Percentiles rank a stretch among this genome's conserved stretches.
phyloP scores from a whole-genome alignment of 2,113 vertebrate genomes.

The Cephalopterus ornatus region DNA sequence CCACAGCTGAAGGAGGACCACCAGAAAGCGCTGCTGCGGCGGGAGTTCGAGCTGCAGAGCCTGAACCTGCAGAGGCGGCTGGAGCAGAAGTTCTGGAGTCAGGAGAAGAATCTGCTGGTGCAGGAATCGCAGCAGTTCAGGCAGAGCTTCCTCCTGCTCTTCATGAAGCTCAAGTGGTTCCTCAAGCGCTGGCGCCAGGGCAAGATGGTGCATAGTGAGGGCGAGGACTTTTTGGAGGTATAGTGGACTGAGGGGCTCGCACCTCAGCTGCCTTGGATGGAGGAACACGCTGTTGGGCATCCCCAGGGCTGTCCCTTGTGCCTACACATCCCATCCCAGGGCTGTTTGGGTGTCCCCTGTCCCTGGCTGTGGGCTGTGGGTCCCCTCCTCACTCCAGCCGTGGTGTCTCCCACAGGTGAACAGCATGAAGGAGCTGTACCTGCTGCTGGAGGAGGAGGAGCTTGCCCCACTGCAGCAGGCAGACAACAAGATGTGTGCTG shows the following conservation, averaged over 20 bases:
- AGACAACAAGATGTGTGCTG: constrained; percentile 79
- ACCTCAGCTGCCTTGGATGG: accelerated
- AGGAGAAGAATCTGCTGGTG: constrained; percentile 91
- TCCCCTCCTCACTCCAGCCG: neutral
- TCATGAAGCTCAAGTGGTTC: constrained; percentile 97
- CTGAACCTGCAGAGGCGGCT: constrained; percentile 89
- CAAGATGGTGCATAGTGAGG: constrained; percentile 83
- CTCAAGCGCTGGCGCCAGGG: constrained; percentile 94
- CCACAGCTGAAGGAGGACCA: constrained; percentile 91
- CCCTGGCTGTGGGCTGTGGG: neutral
- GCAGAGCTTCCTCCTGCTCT: constrained; percentile 90
- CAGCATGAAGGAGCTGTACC: constrained; percentile 92
- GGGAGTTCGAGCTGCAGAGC: constrained; percentile 96
- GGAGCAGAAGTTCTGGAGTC: constrained; percentile 95
- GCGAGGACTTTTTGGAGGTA: constrained; percentile 93
- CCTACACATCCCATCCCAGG: neutral
- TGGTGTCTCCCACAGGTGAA: constrained; percentile 80
- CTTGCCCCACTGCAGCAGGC: constrained; percentile 80
- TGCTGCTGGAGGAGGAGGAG: constrained; percentile 91
- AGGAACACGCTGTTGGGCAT: accelerated
- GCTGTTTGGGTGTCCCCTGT: neutral
- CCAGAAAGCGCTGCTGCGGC: constrained; percentile 87
- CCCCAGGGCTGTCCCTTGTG: neutral
- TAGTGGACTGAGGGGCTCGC: neutral
- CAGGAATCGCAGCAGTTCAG: constrained; percentile 96